These are phyloP conservation scores for Caenorhabditis angaria DNA, from an alignment of 2,888 invertebrate genomes.

Conservation along the genomic window DNA sequence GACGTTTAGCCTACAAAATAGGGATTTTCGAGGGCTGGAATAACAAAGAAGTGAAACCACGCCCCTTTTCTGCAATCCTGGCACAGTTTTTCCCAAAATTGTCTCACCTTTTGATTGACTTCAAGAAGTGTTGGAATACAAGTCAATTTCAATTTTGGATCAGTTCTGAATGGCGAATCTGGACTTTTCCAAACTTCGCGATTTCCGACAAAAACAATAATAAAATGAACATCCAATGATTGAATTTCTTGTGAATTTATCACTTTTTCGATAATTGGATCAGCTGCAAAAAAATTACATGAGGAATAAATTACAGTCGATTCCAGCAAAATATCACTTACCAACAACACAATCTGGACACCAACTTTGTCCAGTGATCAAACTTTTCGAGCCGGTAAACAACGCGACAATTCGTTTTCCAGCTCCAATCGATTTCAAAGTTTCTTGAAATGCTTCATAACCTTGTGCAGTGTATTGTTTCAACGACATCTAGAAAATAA, in stretches of 20 bases:
- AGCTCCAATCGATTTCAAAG: slow-evolving; percentile 22
- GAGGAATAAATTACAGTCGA: background rate
- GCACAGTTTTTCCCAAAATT: background rate
- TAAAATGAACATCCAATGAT: slow-evolving; percentile 32
- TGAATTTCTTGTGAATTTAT: slow-evolving; percentile 20
- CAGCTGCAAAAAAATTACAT: slow-evolving; percentile 40
- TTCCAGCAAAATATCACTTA: background rate
- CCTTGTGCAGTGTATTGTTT: slow-evolving; percentile 39
- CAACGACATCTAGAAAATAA: slow-evolving; percentile 25
- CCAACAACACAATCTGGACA: slow-evolving; percentile 63
- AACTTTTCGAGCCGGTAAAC: slow-evolving; percentile 53
- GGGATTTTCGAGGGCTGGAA: too few relatives aligned
- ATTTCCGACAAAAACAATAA: slow-evolving; percentile 54
- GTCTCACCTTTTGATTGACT: slow-evolving; percentile 35
- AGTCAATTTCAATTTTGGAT: slow-evolving; percentile 46
- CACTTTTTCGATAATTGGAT: slow-evolving; percentile 52
- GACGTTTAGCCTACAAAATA: slow-evolving; percentile 39
- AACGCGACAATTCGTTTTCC: slow-evolving; percentile 45
- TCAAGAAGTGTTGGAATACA: slow-evolving; percentile 59
- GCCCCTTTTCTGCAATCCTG: too few relatives aligned
- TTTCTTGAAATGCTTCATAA: slow-evolving; percentile 40
- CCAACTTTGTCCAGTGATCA: slow-evolving; percentile 57
- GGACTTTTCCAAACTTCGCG: slow-evolving; percentile 55
- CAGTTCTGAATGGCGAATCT: slow-evolving; percentile 49
- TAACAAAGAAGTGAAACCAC: too few relatives aligned